phyloP scores from a whole-genome alignment of 2,888 invertebrate species.

The Leptinotarsa peninsularis region DNA sequence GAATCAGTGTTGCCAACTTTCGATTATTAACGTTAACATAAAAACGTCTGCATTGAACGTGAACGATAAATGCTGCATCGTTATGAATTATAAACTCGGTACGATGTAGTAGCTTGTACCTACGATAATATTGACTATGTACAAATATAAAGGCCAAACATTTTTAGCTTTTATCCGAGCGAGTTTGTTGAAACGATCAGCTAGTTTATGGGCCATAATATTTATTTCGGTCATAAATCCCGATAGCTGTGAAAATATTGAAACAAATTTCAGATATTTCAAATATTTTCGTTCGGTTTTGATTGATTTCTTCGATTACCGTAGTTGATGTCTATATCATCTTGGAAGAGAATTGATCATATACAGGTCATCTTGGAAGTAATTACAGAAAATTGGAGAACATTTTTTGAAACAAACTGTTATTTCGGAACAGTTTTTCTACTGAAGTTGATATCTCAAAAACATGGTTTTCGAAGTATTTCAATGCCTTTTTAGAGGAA shows the following conservation, averaged over 20 bases:
- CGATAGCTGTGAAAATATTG: not conserved
- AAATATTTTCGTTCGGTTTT: not conserved
- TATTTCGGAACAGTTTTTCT: too few species aligned
- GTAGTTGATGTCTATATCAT: not conserved
- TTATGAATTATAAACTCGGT: not conserved
- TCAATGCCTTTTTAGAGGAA: too few species aligned
- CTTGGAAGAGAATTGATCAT: too few species aligned
- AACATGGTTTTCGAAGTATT: too few species aligned
- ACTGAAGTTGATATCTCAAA: too few species aligned
- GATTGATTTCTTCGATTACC: not conserved
- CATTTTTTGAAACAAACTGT: too few species aligned
- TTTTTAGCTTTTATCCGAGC: not conserved
- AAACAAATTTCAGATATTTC: not conserved
- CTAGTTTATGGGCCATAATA: conserved; percentile 6
- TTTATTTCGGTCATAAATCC: not conserved
- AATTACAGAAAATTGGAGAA: too few species aligned
- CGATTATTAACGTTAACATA: not conserved
- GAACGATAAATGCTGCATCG: not conserved
- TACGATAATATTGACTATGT: conserved; percentile 9
- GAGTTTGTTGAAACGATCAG: conserved; percentile 8
- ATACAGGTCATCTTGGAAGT: too few species aligned
- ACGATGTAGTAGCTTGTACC: not conserved
- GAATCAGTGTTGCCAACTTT: conserved; percentile 2
- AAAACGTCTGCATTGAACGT: not conserved
- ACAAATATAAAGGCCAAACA: conserved; percentile 4